These are phyloP conservation scores for Ochotona princeps DNA, from an alignment of 2,113 vertebrate genomes.

Conservation along the genomic window DNA sequence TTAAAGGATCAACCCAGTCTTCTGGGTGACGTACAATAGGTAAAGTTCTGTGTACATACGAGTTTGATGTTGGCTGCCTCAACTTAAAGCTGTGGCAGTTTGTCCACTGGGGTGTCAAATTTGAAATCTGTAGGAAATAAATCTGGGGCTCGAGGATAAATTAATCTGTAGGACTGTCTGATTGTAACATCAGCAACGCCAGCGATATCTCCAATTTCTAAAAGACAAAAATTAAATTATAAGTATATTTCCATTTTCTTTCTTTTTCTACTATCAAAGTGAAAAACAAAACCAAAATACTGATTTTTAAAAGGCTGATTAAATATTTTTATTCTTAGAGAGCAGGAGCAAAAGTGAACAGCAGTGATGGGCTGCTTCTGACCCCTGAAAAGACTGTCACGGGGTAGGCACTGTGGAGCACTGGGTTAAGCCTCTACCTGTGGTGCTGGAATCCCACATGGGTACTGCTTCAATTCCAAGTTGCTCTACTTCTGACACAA, in stretches of 20 bases:
- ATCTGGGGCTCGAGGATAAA: constrained; percentile 98
- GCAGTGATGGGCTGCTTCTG: not conserved
- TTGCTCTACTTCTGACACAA: no score
- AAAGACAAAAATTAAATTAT: constrained; percentile 60
- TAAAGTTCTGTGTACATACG: constrained; percentile 75
- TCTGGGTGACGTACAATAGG: constrained; percentile 79
- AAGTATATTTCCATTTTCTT: not conserved
- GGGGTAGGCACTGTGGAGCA: no score
- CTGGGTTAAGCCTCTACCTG: no score
- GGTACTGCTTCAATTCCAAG: no score
- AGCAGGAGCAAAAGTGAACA: not conserved
- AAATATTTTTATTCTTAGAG: not conserved
- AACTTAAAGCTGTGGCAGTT: constrained; percentile 95
- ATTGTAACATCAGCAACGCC: constrained; percentile 99
- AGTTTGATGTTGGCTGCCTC: constrained; percentile 41
- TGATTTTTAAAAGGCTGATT: not conserved
- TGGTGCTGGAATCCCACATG: no score
- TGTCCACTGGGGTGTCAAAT: constrained; percentile 99
- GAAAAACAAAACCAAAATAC: not conserved
- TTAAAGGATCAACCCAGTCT: constrained; percentile 84
- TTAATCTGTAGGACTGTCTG: constrained; percentile 97
- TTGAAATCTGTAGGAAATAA: constrained; percentile 99
- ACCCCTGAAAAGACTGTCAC: not conserved
- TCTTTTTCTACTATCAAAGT: not conserved
- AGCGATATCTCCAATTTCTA: constrained; percentile 99